phyloP scores from a whole-genome alignment of 2,797 vertebrate genomes.

The Sebastes steindachneri region DNA sequence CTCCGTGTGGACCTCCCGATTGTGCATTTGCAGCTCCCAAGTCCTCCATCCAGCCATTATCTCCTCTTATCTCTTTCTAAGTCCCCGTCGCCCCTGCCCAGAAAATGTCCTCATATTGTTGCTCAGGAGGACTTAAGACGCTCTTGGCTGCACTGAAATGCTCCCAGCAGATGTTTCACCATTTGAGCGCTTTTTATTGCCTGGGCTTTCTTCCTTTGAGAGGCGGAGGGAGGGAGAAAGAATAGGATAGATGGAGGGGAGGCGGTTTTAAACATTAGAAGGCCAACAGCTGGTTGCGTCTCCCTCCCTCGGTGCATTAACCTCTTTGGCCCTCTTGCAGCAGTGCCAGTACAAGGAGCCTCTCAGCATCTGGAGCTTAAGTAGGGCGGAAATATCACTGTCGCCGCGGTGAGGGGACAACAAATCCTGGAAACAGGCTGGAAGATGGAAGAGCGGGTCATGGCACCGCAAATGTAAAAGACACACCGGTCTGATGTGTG shows the following conservation, averaged over 20 bases:
- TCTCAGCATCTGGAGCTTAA: slow-evolving; percentile 91
- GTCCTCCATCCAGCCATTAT: slow-evolving; percentile 77
- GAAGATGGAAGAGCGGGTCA: slow-evolving; percentile 77
- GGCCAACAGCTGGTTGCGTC: slow-evolving; percentile 95
- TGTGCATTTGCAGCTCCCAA: slow-evolving; percentile 75
- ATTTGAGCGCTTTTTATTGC: slow-evolving; percentile 71
- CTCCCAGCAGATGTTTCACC: slow-evolving; percentile 79
- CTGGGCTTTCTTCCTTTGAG: slow-evolving; percentile 65
- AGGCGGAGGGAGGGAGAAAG: slow-evolving; percentile 51
- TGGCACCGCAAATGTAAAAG: slow-evolving; percentile 33
- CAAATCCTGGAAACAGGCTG: slow-evolving; percentile 85
- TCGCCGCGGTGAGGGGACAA: slow-evolving; percentile 77
- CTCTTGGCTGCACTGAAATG: slow-evolving; percentile 71
- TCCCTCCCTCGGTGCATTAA: slow-evolving; percentile 96
- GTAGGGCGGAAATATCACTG: slow-evolving; percentile 86
- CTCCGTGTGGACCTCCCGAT: slow-evolving; percentile 61
- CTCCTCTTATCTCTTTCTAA: slow-evolving; percentile 80
- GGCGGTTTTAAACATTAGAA: slow-evolving; percentile 92
- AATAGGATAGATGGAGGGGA: slow-evolving; percentile 52
- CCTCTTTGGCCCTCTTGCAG: slow-evolving; percentile 89
- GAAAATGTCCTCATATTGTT: slow-evolving; percentile 74
- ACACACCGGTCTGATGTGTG: slow-evolving; percentile 5
- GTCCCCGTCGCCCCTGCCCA: slow-evolving; percentile 63
- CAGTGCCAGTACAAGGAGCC: slow-evolving; percentile 92
- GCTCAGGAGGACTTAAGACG: slow-evolving; percentile 77